Base-by-base conservation (phyloP, 2,797 vertebrate genomes). In the Rhyacichthys aspro region DNA sequence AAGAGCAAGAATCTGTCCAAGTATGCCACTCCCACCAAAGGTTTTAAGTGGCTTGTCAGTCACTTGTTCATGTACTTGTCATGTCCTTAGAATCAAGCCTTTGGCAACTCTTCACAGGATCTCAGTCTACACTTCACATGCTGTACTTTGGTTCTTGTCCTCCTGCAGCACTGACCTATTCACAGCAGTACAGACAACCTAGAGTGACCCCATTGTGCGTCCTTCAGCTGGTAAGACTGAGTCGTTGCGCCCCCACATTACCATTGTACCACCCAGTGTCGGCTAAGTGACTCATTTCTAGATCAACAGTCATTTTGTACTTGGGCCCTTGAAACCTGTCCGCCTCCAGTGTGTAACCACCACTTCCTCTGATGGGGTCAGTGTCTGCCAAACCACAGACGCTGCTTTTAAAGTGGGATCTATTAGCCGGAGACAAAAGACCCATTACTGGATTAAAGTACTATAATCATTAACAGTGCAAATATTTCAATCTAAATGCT, bases 211-310 rank as follows among this genome's bases (percentile, higher is more conserved):
- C 14, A 7, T 15, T n/a, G 18, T 55, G 15, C 46, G 19, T 34
- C 37, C 42, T 9, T 49, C 28, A 3, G 17, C 37, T 39, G 43
- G 39, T 33, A 43, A 9, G 14, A 1, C 41, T 2, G 43, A 56
- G 46, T 42, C 47, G 1, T 4, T 33, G 1, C 64, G 16, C 50
- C 14, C 5, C 44, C 11, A 16, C 3, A 15, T 38, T 23, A 52
- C 17, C 32, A 60, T 15, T 15, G 45, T 23, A 33, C 58, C 37
- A 38, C 16, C 28, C 17, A 53, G 37, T n/a, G n/a, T n/a, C n/a
- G n/a, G n/a, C n/a, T n/a, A 60, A 10, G 49, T 77, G 75, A 84
- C 37, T 76, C 64, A 67, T 28, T 56, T 67, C 32, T 55, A 15
- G n/a, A n/a, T n/a, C n/a, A n/a, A 39, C 49, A 56, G 3, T 19